These are phyloP conservation scores for Dicyrtoma fusca DNA, from an alignment of 2,888 invertebrate species.

Conservation along the genomic window DNA sequence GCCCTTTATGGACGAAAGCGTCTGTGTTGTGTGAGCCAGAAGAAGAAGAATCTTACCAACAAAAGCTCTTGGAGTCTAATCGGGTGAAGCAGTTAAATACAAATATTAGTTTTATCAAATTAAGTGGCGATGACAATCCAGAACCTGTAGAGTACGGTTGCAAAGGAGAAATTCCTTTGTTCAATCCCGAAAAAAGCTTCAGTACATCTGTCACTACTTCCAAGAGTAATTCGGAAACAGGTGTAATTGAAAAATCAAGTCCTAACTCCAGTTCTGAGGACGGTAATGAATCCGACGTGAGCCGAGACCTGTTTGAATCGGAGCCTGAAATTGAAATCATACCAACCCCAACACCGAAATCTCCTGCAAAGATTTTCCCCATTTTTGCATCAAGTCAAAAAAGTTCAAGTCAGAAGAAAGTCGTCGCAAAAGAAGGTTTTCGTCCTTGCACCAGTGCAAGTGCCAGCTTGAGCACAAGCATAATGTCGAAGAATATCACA, in stretches of 20 bases:
- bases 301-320: no score
- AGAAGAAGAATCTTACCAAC: neutral
- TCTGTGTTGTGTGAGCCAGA: neutral
- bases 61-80: slow-evolving; percentile 14
- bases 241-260: neutral
- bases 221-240: neutral
- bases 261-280: neutral
- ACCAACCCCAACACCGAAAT: neutral
- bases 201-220: neutral
- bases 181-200: no score
- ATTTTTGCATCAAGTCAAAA: slow-evolving; percentile 2
- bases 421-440: no score
- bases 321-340: neutral
- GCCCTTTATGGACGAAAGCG: slow-evolving; percentile 40
- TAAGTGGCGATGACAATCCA: neutral
- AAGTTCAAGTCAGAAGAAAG: neutral
- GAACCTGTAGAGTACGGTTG: neutral
- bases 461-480: neutral
- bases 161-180: neutral
- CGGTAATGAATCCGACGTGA: neutral
- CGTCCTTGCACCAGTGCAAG: neutral
- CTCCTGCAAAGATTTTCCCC: slow-evolving; percentile 1
- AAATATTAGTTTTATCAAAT: neutral
- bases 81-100: neutral
- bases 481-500: neutral